These are phyloP conservation scores for Bucorvus abyssinicus DNA, from an alignment of 2,797 vertebrate species.

Conservation along the genomic window DNA sequence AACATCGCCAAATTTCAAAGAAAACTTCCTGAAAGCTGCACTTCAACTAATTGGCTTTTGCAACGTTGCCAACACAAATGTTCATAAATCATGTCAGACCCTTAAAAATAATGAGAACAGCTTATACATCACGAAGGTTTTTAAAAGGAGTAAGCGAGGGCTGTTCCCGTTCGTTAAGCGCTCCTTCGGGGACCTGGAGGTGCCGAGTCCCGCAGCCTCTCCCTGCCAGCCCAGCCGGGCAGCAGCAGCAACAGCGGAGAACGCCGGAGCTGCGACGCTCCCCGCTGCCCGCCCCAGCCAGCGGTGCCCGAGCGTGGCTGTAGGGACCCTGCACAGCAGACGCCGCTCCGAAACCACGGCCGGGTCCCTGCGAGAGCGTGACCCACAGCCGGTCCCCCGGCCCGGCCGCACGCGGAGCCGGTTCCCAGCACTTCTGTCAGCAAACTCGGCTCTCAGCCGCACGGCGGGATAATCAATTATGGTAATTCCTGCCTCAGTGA, in stretches of 20 bases:
- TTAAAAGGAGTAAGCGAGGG: neutral
- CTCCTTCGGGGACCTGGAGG: neutral
- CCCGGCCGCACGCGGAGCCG: rapidly evolving
- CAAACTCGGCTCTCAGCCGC: constrained; percentile 30
- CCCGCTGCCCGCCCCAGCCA: rapidly evolving
- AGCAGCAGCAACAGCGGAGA: neutral
- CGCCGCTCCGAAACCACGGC: rapidly evolving
- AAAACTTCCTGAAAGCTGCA: constrained; percentile 66
- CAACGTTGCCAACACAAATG: neutral
- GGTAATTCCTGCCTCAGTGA: constrained; percentile 72
- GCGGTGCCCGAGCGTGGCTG: rapidly evolving
- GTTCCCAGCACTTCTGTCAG: constrained; percentile 12
- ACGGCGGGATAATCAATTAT: constrained; percentile 73
- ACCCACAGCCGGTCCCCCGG: rapidly evolving
- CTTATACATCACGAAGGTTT: neutral
- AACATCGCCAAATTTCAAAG: constrained; percentile 50
- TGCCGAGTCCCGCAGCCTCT: rapidly evolving
- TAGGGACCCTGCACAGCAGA: rapidly evolving
- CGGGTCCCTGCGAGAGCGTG: neutral
- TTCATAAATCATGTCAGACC: constrained; percentile 46
- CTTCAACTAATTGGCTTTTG: constrained; percentile 55
- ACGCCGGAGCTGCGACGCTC: rapidly evolving
- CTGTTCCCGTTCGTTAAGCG: neutral
- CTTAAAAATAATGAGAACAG: constrained; percentile 26
- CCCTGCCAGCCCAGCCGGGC: neutral